Evolutionary conservation across 2,113 vertebrate species (phyloP), one percentile per base, ranked within the genome.

Genomic region (Coptodon bakossiorum): DNA sequence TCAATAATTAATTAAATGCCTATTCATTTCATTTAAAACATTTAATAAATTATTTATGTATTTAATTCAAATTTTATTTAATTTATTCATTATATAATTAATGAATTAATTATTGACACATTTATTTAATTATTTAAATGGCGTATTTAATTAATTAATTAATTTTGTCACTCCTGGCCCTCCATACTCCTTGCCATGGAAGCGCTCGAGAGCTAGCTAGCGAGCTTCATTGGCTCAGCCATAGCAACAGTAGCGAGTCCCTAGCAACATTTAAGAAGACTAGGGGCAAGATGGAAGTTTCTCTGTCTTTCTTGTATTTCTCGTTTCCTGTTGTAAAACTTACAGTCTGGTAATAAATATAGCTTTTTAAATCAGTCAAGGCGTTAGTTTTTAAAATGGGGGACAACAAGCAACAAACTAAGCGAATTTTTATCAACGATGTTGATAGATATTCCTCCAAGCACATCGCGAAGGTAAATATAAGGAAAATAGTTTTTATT

Each of bases 381-480:
- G 5, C 1, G 2, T 85, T 82, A 9, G 43, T 50, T 48, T 90
- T 66, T 5, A 89, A 82, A 73, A 96, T 96, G 95, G 91, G 31
- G 4, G 86, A 86, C 7, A 87, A 82, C 31, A 85, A 81, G 9
- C 78, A 83, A 79, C 52, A 73, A 84, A n/a, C 16, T 38, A 97
- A 91, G 86, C 91, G 97, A 22, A 11, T 99, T 90, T 99, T 99
- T 86, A 89, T 99, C 24, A 98, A 97, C 94, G 95, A 97, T 24
- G 92, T 99, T 29, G 97, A 98, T 89, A 92, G 90, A 0, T 99
- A 97, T 91, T 97, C 97, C 22, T 98, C 97, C 81, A 91, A 90
- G 66, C 91, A 89, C 88, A 95, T 98, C n/a, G 98, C 97, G 1
- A 91, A 98, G 97, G 98, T 98, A 96, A 96, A 43, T 17, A 80